Base-by-base conservation (phyloP, 2,113 vertebrate genomes). In the Zootoca vivipara region DNA sequence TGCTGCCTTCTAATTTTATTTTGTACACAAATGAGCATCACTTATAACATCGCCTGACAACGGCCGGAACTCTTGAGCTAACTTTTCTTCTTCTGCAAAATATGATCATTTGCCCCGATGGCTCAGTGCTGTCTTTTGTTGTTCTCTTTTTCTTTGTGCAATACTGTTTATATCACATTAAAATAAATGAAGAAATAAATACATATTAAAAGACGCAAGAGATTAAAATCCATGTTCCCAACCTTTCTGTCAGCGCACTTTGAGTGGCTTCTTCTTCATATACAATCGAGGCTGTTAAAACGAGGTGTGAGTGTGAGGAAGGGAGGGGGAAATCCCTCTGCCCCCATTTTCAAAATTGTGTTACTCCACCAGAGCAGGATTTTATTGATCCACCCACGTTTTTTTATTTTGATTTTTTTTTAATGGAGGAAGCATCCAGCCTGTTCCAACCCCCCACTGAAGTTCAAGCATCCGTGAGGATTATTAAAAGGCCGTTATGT, bases 401-500 rank as follows among this genome's bases (percentile, higher is more conserved):
- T 46, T 46, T 12, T 52, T 10, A 2, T 52, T 52, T 72, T 70
- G 16, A 82, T 88, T 35, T 62, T 75, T 58, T 80, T 40, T 35
- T 62, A 78, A 83, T 56, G 72, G 62, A 88, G 33, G 74, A 83
- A 78, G 40, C 26, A 7, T 78, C 73, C 15, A 15, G 73, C 40
- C 15, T 83, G 30, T 33, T 83, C 80, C 72, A 69, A 30, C 30
- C 40, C 42, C 73, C 81, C 77, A 83, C 70, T 73, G 46, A 83
- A 28, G 74, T 52, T 79, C 64, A 79, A 78, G 65, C 82, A 89
- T 79, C 67, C 35, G 8, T 64, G 65, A 62, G 87, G 33, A 72
- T 80, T 85, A 89, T 89, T 85, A 89, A 85, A 82, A 85, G 82
- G 42, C 87, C 28, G 75, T 79, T 84, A 84, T 84, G 65, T 58